Percentiles rank a stretch among this genome's conserved stretches.
These are phyloP conservation scores for Xenopus borealis DNA, from an alignment of 2,113 vertebrate genomes.

Conservation along the genomic window DNA sequence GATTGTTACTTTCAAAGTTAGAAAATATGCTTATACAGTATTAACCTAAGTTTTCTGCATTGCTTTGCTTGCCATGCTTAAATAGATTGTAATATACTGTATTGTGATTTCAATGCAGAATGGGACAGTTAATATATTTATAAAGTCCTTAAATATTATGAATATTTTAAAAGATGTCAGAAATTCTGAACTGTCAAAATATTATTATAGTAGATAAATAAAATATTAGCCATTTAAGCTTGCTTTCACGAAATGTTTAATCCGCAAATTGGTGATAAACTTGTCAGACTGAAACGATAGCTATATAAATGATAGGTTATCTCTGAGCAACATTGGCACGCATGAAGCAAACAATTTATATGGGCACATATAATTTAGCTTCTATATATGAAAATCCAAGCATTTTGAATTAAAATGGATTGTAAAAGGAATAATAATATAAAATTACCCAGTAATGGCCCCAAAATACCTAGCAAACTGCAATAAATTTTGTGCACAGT, in stretches of 20 bases:
- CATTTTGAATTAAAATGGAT: not conserved
- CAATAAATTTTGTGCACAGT: too few species aligned
- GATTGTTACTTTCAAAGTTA: too few species aligned
- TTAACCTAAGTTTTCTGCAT: too few species aligned
- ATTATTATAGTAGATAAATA: conserved; percentile 1
- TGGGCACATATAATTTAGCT: not conserved
- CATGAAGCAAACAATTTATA: not conserved
- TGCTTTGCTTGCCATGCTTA: too few species aligned
- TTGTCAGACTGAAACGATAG: not conserved
- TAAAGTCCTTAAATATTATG: not conserved
- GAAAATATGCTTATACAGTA: too few species aligned
- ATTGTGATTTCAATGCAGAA: not conserved
- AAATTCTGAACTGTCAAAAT: not conserved
- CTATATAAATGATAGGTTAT: conserved; percentile 4
- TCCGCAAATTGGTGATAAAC: not conserved
- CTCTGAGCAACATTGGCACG: not conserved
- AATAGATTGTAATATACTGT: too few species aligned
- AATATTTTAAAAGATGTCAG: not conserved
- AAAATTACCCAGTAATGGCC: not conserved
- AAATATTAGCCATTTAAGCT: not conserved
- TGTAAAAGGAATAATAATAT: not conserved
- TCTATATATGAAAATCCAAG: not conserved
- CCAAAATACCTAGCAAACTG: too few species aligned
- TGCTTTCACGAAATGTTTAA: conserved; percentile 2
- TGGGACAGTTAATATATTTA: not conserved